Percentiles rank a stretch among this genome's conserved stretches.
These are phyloP conservation scores for Drosophila eohydei DNA, from an alignment of 2,888 invertebrate species.

Conservation along the genomic window DNA sequence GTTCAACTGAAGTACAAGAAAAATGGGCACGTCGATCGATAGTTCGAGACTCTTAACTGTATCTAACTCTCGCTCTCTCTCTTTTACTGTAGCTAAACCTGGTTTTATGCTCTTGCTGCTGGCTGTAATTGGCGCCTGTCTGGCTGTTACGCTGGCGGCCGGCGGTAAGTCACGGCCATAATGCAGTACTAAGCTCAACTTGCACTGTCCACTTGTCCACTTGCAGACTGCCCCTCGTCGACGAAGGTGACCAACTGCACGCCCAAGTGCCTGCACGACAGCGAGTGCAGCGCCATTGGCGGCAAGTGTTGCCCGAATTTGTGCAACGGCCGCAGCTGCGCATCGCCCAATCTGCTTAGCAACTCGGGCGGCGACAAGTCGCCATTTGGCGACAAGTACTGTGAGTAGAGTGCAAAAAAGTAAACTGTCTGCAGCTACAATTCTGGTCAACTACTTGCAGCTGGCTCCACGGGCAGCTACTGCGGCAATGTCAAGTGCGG, in stretches of 20 bases:
- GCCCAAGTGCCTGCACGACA: slow-evolving; percentile 89
- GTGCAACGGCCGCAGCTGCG: slow-evolving; percentile 90
- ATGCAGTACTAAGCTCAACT: not conserved
- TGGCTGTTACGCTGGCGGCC: slow-evolving; percentile 58
- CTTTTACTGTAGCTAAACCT: slow-evolving; percentile 38
- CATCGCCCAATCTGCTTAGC: slow-evolving; percentile 84
- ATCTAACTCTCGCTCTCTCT: slow-evolving; percentile 8
- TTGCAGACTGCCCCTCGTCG: slow-evolving; percentile 87
- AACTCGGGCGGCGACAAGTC: slow-evolving; percentile 70
- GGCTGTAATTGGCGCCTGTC: slow-evolving; percentile 52
- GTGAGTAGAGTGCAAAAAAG: slow-evolving; percentile 68
- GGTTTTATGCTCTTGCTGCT: slow-evolving; percentile 53
- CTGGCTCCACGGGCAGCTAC: slow-evolving; percentile 86
- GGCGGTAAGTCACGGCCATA: slow-evolving; percentile 66
- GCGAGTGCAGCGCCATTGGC: slow-evolving; percentile 88
- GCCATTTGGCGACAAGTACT: slow-evolving; percentile 84
- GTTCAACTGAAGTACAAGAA: slow-evolving; percentile 45
- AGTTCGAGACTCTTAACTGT: not conserved
- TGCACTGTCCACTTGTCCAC: too few species aligned
- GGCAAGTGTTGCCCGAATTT: slow-evolving; percentile 90
- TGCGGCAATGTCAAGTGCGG: slow-evolving; percentile 90
- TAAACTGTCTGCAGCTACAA: not conserved
- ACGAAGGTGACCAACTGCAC: slow-evolving; percentile 89
- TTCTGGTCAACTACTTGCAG: slow-evolving; percentile 29
- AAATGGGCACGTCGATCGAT: slow-evolving; percentile 42